Conservation (phyloP, 2,797 vertebrate species). For the Myioborus melanocephalus region DNA sequence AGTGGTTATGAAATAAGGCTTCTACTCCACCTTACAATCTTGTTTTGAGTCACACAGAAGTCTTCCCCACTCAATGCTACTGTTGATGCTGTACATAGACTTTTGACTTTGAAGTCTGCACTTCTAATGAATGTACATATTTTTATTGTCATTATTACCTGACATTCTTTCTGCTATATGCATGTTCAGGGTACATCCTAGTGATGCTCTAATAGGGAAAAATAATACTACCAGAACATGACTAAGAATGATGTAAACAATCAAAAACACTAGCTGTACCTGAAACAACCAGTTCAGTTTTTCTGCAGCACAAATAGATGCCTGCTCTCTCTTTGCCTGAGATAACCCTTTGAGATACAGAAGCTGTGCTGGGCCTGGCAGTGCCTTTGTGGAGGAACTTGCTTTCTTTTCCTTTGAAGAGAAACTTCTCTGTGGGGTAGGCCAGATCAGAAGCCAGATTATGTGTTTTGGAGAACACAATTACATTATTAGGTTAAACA, state of each 20-base stretch:
- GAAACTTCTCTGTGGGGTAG: slow-evolving; percentile 51
- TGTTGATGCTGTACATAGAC: not conserved
- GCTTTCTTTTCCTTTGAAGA: slow-evolving; percentile 60
- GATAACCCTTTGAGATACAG: slow-evolving; percentile 55
- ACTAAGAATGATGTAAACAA: not conserved
- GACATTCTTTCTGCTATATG: not conserved
- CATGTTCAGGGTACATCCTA: not conserved
- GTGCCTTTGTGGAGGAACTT: slow-evolving; percentile 47
- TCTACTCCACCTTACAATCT: not conserved
- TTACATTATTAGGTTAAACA: slow-evolving; percentile 64
- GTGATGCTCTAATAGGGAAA: not conserved
- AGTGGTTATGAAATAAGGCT: not conserved
- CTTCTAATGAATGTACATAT: not conserved
- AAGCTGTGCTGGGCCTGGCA: not conserved
- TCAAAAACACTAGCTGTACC: not conserved
- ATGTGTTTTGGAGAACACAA: slow-evolving; percentile 56
- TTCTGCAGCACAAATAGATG: not conserved
- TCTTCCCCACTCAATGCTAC: not conserved
- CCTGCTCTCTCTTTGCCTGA: slow-evolving; percentile 20
- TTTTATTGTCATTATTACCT: not conserved
- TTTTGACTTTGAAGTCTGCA: not conserved
- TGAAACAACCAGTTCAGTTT: not conserved
- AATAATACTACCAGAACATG: not conserved
- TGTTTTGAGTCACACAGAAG: not conserved
- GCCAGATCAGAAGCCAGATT: slow-evolving; percentile 65